Evolutionary conservation across 2,888 invertebrate species (phyloP).

Genomic region (Sminthurinus aureus): DNA sequence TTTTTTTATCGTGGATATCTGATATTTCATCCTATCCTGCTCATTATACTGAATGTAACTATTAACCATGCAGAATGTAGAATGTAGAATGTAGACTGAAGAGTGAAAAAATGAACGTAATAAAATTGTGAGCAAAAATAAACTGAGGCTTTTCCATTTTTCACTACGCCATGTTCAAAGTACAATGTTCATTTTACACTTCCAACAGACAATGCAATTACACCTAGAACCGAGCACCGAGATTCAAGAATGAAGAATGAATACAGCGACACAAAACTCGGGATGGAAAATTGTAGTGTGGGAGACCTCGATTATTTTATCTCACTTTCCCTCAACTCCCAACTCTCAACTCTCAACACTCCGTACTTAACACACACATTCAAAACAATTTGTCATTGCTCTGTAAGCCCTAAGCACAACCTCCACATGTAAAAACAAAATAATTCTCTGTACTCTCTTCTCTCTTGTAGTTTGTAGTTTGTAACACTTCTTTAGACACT

Average conservation of each 20-base stretch:
- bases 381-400: not conserved
- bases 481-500: no score
- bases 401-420: not conserved
- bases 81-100: not conserved
- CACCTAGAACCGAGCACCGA: no score
- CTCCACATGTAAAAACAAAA: no score
- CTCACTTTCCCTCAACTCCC: no score
- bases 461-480: no score
- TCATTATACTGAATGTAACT: not conserved
- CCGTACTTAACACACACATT: not conserved
- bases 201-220: no score
- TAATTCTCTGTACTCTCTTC: no score
- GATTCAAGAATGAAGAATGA: not conserved
- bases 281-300: not conserved
- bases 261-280: not conserved
- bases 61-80: not conserved
- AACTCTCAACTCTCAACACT: not conserved
- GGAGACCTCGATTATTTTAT: not conserved
- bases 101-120: not conserved
- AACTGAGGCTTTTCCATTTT: slow-evolving; percentile 1
- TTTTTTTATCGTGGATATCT: not conserved
- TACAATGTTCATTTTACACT: no score
- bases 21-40: not conserved
- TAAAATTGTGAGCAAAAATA: slow-evolving; percentile 35
- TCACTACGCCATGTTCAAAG: no score